phyloP scores from a whole-genome alignment of 1,140 invertebrate species.

The Chironomus tepperi region DNA sequence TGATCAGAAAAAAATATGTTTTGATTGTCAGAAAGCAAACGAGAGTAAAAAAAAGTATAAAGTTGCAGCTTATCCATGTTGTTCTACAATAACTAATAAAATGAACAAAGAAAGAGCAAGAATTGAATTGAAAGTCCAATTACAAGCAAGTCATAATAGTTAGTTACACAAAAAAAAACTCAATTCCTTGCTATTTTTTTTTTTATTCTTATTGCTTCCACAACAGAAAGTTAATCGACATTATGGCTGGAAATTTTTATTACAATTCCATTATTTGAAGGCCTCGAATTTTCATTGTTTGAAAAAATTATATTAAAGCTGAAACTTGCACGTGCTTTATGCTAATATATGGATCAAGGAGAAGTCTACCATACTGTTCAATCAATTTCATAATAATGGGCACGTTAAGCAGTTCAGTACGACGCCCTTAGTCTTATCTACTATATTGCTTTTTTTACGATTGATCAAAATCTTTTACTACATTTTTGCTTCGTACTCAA shows the following conservation, averaged over 20 bases:
- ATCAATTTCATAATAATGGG: too few species aligned
- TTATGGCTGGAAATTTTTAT: neutral
- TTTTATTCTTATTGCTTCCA: neutral
- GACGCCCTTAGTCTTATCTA: too few species aligned
- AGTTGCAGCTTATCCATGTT: too few species aligned
- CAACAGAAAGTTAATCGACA: neutral
- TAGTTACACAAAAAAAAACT: neutral
- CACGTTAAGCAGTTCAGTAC: too few species aligned
- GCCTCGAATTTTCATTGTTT: neutral
- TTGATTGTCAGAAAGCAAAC: too few species aligned
- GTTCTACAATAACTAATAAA: neutral
- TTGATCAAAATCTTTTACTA: too few species aligned
- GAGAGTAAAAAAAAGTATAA: too few species aligned
- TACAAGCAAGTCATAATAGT: neutral
- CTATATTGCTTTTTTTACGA: too few species aligned
- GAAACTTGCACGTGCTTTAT: neutral
- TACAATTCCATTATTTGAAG: neutral
- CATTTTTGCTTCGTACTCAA: too few species aligned
- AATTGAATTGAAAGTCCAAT: constrained; percentile 20
- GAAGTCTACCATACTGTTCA: neutral
- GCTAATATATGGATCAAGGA: constrained; percentile 12
- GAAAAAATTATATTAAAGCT: neutral
- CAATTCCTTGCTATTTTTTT: neutral
- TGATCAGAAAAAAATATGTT: too few species aligned
- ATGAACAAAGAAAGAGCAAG: neutral